phyloP scores from a whole-genome alignment of 2,888 invertebrate species.

The Chloroclystis v-ata region DNA sequence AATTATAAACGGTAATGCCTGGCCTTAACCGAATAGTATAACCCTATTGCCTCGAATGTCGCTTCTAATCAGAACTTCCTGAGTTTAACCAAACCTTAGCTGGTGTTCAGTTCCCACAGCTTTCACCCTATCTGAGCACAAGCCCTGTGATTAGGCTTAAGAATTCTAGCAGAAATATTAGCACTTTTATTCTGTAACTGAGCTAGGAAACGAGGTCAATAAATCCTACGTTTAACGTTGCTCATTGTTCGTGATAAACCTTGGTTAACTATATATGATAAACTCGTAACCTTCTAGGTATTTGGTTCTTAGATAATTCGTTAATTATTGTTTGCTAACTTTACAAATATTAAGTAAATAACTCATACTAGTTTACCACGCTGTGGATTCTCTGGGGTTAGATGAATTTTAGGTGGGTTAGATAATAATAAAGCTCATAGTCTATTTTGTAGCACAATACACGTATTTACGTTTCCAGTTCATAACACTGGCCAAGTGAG shows the following conservation, averaged over 20 bases:
- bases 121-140: conserved; percentile 5
- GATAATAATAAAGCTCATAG: no score
- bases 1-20: no score
- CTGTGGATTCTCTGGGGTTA: no score
- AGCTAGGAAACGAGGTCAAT: not conserved
- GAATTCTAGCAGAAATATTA: not conserved
- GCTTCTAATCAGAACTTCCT: conserved; percentile 2
- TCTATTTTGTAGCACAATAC: no score
- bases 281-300: not conserved
- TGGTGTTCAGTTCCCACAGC: conserved; percentile 10
- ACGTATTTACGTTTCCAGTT: no score
- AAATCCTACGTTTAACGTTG: not conserved
- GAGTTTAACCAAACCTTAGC: conserved; percentile 3
- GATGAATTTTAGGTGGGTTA: no score
- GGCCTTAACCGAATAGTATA: no score
- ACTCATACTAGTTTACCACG: no score
- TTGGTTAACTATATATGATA: not conserved
- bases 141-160: not conserved
- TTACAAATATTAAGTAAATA: not conserved
- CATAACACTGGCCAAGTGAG: no score
- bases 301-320: no score
- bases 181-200: no score
- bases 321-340: no score
- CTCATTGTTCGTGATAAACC: not conserved
- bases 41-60: conserved; percentile 1